Evolutionary conservation across 2,113 vertebrate species (phyloP), one percentile per base, ranked within the genome.

Genomic region (Garra rufa): DNA sequence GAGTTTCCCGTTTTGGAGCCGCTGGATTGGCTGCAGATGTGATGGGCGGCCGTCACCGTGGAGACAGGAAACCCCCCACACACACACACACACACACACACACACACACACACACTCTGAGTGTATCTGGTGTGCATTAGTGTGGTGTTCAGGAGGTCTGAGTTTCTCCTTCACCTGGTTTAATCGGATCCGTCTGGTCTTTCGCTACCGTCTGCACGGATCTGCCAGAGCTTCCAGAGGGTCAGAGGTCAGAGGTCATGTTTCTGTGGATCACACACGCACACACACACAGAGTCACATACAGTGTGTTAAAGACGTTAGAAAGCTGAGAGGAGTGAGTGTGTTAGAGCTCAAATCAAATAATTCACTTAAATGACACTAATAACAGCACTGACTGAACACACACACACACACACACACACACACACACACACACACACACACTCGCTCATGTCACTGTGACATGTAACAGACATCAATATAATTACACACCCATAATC

Each of bases 61-160:
- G 76, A 81, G 76, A 55, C 85, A 87, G 85, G 85, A 87, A 87
- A 74, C 43, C n/a, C 69, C 83, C 57, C 85, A 82, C 73, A 76
- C 80, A 85, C n/a, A 85, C 17, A 46, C 69, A 19, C 38, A 34
- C 41, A 63, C 82, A 76, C 52, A 34, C 69, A n/a, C 52, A 57
- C 9, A 41, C 30, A 6, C 46, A 38, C 46, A 50, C 21, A 50
- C 52, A 43, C 17, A 43, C 65, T 59, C 11, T 24, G 43, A 48
- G 44, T 13, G 74, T 30, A 21, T 76, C 74, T 76, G 81, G 48
- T 74, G 48, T 74, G 69, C 81, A 82, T 82, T 82, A 82, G 46
- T 52, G 34, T 21, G 24, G 9, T 13, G 43, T 65, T 55, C 67
- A 41, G 67, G 34, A 70, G 19, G 67, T n/a, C 17, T 41, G 15